phyloP scores from a whole-genome alignment of 2,797 vertebrate species.

The Dendrocincla fuliginosa region DNA sequence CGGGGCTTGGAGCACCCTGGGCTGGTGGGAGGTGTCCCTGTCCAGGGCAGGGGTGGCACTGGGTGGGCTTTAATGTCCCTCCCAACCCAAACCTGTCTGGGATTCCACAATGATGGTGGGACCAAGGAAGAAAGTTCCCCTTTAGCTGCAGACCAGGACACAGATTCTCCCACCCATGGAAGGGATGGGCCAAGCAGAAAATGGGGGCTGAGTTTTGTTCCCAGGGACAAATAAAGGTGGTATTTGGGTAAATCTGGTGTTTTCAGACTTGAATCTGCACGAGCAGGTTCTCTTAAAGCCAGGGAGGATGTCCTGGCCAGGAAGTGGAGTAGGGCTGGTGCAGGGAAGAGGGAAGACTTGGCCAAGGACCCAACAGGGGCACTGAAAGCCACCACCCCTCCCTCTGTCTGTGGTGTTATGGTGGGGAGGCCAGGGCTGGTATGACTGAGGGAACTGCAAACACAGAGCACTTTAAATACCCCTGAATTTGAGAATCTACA shows the following conservation, averaged over 20 bases:
- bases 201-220: fast-evolving
- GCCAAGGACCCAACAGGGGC: not conserved
- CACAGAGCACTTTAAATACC: fast-evolving
- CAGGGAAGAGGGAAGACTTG: fast-evolving
- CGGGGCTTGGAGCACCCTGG: not conserved
- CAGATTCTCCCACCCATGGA: fast-evolving
- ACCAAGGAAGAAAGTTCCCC: fast-evolving
- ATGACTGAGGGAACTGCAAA: not conserved
- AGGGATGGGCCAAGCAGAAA: fast-evolving
- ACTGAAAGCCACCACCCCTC: fast-evolving
- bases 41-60: not conserved
- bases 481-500: not conserved
- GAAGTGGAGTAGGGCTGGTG: fast-evolving
- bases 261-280: fast-evolving
- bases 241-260: fast-evolving
- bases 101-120: fast-evolving
- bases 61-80: fast-evolving
- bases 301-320: fast-evolving
- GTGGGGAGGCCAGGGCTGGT: fast-evolving
- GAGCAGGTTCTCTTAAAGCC: not conserved
- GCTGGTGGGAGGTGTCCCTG: not conserved
- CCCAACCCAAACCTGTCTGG: fast-evolving
- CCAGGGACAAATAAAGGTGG: fast-evolving
- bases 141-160: not conserved
- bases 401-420: fast-evolving